Evolutionary conservation across 2,113 vertebrate species (phyloP).

Genomic region (Typhlomys cinereus): DNA sequence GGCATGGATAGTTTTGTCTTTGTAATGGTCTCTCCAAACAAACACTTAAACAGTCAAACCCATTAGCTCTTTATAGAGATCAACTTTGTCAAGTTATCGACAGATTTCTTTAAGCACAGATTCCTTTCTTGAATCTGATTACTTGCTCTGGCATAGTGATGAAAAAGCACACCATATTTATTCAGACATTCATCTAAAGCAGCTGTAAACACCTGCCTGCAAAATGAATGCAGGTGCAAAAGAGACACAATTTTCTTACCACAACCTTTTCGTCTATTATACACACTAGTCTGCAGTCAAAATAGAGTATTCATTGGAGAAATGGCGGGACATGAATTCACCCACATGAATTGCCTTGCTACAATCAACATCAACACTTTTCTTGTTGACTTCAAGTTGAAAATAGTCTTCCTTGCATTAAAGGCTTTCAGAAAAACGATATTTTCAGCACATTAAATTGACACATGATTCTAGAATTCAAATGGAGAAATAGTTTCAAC

Average conservation of each 20-base stretch:
- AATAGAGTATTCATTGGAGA: not conserved
- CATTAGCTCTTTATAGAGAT: slow-evolving; percentile 59
- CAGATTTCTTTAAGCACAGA: slow-evolving; percentile 50
- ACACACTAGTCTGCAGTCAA: not conserved
- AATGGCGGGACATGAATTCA: not conserved
- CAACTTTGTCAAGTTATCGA: slow-evolving; percentile 44
- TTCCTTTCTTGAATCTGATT: slow-evolving; percentile 52
- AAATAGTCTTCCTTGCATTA: slow-evolving; percentile 1
- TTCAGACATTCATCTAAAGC: slow-evolving; percentile 30
- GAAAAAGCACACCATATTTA: slow-evolving; percentile 51
- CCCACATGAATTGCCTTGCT: not conserved
- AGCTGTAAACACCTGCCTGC: slow-evolving; percentile 37
- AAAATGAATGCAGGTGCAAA: slow-evolving; percentile 39
- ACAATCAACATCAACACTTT: not conserved
- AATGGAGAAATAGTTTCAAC: not conserved
- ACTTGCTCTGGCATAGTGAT: slow-evolving; percentile 2
- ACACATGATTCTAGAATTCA: not conserved
- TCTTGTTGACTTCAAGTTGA: not conserved
- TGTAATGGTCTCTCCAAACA: slow-evolving; percentile 45
- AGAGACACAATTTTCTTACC: not conserved
- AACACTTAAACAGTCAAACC: slow-evolving; percentile 50
- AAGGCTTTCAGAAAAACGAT: not conserved
- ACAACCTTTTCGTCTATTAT: not conserved
- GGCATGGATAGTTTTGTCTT: slow-evolving; percentile 57
- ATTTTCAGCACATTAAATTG: slow-evolving; percentile 5